These are phyloP conservation scores for Aphelenchoides fujianensis DNA, from an alignment of 1,140 invertebrate genomes.

Conservation along the genomic window DNA sequence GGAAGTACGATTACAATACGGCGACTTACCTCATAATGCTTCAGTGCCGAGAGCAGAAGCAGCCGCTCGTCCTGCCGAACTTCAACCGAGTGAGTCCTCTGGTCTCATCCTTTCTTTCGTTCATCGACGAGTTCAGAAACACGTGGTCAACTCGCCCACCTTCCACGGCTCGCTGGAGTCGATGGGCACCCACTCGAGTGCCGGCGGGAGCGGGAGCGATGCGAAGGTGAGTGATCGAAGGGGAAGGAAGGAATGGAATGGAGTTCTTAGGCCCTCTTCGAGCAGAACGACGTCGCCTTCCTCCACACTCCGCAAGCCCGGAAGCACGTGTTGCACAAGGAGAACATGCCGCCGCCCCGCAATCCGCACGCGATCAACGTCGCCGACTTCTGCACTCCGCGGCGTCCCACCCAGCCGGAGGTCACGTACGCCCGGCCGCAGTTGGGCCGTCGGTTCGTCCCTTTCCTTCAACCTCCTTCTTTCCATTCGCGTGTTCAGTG, in stretches of 20 bases:
- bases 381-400: neutral
- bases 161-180: constrained; percentile 43
- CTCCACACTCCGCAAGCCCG: neutral
- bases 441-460: no score
- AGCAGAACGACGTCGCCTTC: neutral
- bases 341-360: neutral
- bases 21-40: constrained; percentile 76
- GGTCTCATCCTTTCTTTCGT: neutral
- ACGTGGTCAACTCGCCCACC: constrained; percentile 37
- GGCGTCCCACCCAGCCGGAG: neutral
- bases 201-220: neutral
- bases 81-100: constrained; percentile 21
- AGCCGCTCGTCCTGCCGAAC: constrained; percentile 43
- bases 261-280: constrained; percentile 4
- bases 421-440: no score
- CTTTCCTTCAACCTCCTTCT: no score
- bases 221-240: neutral
- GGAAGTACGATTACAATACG: constrained; percentile 74
- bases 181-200: neutral
- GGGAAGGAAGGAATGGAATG: no score
- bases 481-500: neutral
- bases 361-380: neutral
- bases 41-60: constrained; percentile 69
- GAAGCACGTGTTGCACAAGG: neutral
- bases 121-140: neutral